These are phyloP conservation scores for Itoplectis maculator DNA, from an alignment of 2,888 invertebrate genomes.

Conservation along the genomic window DNA sequence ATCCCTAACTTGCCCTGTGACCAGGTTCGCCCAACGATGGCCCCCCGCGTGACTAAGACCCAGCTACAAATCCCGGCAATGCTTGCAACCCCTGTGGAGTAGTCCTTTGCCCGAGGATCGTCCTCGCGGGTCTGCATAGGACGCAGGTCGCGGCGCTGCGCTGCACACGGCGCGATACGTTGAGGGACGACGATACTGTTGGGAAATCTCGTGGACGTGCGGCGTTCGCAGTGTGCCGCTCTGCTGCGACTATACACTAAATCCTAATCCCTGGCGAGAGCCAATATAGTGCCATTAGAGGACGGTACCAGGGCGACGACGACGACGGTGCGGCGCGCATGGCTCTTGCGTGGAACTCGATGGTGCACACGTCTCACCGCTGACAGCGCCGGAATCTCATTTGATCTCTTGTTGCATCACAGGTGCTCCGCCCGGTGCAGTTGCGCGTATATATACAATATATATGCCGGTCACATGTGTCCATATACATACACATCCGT, in stretches of 20 bases:
- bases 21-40: background rate
- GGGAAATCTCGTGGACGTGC: slow-evolving; percentile 42
- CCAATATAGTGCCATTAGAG: slow-evolving; percentile 29
- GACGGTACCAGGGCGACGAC: background rate
- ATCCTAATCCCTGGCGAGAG: slow-evolving; percentile 31
- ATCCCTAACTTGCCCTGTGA: background rate
- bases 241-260: slow-evolving; percentile 3
- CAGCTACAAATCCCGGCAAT: slow-evolving; percentile 18
- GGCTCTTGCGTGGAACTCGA: background rate
- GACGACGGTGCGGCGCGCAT: background rate
- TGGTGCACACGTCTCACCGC: background rate
- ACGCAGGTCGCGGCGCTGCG: background rate
- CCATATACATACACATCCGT: background rate
- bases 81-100: background rate
- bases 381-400: slow-evolving; percentile 16
- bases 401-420: slow-evolving; percentile 39
- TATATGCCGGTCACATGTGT: background rate
- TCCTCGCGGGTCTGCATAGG: slow-evolving; percentile 10
- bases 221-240: background rate
- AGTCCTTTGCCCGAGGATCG: slow-evolving; percentile 26
- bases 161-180: background rate
- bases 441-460: background rate
- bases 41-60: background rate
- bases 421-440: slow-evolving; percentile 15
- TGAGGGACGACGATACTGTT: slow-evolving; percentile 24